phyloP scores from a whole-genome alignment of 1,140 invertebrate species.

The Drosophila auraria region DNA sequence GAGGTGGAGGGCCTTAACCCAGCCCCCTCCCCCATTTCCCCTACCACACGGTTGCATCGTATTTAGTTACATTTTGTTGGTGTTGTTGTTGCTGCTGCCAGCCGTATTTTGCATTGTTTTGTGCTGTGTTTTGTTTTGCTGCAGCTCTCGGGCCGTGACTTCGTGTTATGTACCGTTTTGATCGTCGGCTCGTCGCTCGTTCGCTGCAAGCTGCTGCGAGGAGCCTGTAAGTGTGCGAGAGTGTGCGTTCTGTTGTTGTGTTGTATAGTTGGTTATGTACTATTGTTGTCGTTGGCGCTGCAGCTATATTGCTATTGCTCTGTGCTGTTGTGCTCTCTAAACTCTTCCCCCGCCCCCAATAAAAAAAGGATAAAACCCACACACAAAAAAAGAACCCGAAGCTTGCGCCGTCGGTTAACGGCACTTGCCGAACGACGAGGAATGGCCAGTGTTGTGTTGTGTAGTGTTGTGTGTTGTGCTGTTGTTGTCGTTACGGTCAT shows the following conservation, averaged over 20 bases:
- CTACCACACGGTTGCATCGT: slow-evolving; percentile 61
- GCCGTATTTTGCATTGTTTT: slow-evolving; percentile 82
- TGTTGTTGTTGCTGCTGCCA: slow-evolving; percentile 57
- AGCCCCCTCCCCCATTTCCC: slow-evolving; percentile 5
- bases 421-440: slow-evolving; percentile 36
- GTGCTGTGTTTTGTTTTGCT: slow-evolving; percentile 84
- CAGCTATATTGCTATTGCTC: slow-evolving; percentile 58
- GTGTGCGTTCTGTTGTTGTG: slow-evolving; percentile 60
- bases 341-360: slow-evolving; percentile 42
- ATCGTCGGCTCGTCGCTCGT: slow-evolving; percentile 76
- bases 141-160: slow-evolving; percentile 79
- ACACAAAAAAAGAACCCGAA: slow-evolving; percentile 24
- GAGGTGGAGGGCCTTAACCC: slow-evolving; percentile 4
- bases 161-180: slow-evolving; percentile 79
- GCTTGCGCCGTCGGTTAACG: slow-evolving; percentile 60
- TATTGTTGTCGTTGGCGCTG: slow-evolving; percentile 57
- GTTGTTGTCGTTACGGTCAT: slow-evolving; percentile 43
- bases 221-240: slow-evolving; percentile 42
- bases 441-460: slow-evolving; percentile 56
- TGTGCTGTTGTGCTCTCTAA: slow-evolving; percentile 65
- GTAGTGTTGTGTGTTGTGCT: slow-evolving; percentile 50
- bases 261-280: slow-evolving; percentile 60
- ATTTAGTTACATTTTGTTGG: slow-evolving; percentile 79
- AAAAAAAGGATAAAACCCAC: slow-evolving; percentile 18
- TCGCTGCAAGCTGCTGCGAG: slow-evolving; percentile 32